These are phyloP conservation scores for Eupsilia transversa DNA, from an alignment of 2,888 invertebrate genomes.

Conservation along the genomic window DNA sequence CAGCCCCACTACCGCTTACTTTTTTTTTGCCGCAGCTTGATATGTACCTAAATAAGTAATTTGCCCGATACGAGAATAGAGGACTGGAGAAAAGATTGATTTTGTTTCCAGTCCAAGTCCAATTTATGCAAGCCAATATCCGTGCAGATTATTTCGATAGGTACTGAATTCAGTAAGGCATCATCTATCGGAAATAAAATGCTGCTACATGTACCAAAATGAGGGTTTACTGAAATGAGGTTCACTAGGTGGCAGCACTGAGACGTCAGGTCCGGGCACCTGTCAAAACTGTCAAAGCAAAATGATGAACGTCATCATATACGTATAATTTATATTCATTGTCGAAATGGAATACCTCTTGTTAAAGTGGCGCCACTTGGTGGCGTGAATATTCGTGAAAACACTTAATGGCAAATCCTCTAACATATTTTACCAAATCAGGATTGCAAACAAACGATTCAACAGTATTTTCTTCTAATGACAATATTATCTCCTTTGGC, in stretches of 20 bases:
- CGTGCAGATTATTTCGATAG: neutral
- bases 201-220: no score
- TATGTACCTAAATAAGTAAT: neutral
- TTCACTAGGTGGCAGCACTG: no score
- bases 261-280: no score
- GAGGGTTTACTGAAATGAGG: no score
- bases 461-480: neutral
- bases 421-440: neutral
- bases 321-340: no score
- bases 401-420: no score
- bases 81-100: neutral
- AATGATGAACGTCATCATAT: no score
- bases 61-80: neutral
- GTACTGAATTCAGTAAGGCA: neutral
- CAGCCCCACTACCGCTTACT: neutral
- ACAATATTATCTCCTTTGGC: conserved; percentile 17
- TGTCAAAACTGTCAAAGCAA: no score
- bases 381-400: no score
- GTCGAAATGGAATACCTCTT: no score
- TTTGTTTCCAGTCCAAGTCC: neutral
- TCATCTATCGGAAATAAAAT: neutral
- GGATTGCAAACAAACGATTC: neutral
- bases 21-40: neutral
- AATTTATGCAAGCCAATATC: neutral
- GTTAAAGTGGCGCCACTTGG: no score